Percentiles rank a stretch among this genome's conserved stretches.
phyloP scores from a whole-genome alignment of 2,797 vertebrate species.

The Sebastes hopkinsi region DNA sequence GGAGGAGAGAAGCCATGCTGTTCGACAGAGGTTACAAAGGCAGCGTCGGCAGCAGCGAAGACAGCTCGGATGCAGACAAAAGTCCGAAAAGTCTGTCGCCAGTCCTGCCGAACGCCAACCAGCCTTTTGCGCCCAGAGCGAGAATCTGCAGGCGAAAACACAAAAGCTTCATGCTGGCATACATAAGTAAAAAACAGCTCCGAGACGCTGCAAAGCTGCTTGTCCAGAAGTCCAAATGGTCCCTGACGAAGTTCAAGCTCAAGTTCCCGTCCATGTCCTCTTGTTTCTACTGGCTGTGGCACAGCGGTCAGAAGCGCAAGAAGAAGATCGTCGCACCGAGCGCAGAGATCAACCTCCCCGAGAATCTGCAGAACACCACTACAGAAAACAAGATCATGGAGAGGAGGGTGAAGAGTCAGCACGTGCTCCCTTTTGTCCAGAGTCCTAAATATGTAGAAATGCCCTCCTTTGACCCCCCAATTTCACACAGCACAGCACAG shows the following conservation, averaged over 20 bases:
- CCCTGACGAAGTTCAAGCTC: constrained; percentile 90
- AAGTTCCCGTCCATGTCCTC: constrained; percentile 88
- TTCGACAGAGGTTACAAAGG: constrained; percentile 76
- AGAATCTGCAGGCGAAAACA: constrained; percentile 67
- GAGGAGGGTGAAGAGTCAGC: background rate
- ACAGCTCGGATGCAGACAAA: constrained; percentile 78
- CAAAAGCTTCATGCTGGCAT: constrained; percentile 73
- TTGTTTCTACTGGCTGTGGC: constrained; percentile 93
- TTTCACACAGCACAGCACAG: constrained; percentile 28
- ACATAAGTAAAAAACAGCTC: constrained; percentile 86
- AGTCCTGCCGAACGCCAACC: constrained; percentile 4
- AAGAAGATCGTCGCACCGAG: constrained; percentile 21
- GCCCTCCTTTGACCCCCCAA: constrained; percentile 34
- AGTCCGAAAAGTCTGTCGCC: constrained; percentile 66
- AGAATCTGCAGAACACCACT: background rate
- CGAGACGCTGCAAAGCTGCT: constrained; percentile 85
- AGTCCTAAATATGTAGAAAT: constrained; percentile 31
- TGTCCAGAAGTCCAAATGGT: constrained; percentile 84
- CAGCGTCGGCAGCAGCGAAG: constrained; percentile 71
- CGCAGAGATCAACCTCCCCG: constrained; percentile 9
- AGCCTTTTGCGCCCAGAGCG: constrained; percentile 21
- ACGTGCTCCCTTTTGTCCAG: constrained; percentile 36
- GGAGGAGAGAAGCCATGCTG: constrained; percentile 92
- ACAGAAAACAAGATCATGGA: constrained; percentile 21
- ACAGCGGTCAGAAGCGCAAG: constrained; percentile 58